A percentile compares a stretch with the other conserved stretches of the same genome.
These are phyloP conservation scores for Lacerta viridis DNA, from an alignment of 2,797 vertebrate genomes.

Conservation along the genomic window DNA sequence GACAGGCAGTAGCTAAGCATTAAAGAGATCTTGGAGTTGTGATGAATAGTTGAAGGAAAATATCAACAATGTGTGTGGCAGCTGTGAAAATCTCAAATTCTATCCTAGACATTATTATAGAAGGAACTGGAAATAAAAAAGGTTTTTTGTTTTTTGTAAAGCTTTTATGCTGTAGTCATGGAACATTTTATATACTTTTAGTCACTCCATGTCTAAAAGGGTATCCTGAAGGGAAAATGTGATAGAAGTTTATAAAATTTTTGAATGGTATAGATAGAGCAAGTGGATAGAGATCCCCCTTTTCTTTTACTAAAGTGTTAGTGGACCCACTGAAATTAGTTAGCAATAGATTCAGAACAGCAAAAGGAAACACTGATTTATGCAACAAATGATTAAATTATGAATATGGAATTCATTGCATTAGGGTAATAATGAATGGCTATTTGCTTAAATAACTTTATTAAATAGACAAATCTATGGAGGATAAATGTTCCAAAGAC, in stretches of 20 bases:
- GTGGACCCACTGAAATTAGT: neutral
- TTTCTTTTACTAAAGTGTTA: neutral
- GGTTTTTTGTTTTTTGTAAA: too few relatives aligned
- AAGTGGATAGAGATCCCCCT: neutral
- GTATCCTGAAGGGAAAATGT: neutral
- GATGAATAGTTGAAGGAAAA: neutral
- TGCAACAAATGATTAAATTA: constrained; percentile 3
- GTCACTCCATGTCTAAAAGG: neutral
- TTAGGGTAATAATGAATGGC: neutral
- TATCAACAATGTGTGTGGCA: neutral
- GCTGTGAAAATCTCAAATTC: neutral
- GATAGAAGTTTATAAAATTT: neutral
- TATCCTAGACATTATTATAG: neutral
- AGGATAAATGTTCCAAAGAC: neutral
- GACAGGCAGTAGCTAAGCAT: neutral
- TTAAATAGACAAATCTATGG: neutral
- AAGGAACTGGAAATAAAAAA: constrained; percentile 3
- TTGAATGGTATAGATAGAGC: neutral
- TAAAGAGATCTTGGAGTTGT: neutral
- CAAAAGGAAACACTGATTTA: neutral
- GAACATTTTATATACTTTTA: neutral
- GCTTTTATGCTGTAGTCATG: neutral
- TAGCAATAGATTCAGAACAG: neutral
- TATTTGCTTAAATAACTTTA: constrained; percentile 4
- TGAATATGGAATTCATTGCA: neutral